Percentiles rank a stretch among this genome's conserved stretches.
phyloP scores from a whole-genome alignment of 1,140 invertebrate species.

The Tribolium madens region DNA sequence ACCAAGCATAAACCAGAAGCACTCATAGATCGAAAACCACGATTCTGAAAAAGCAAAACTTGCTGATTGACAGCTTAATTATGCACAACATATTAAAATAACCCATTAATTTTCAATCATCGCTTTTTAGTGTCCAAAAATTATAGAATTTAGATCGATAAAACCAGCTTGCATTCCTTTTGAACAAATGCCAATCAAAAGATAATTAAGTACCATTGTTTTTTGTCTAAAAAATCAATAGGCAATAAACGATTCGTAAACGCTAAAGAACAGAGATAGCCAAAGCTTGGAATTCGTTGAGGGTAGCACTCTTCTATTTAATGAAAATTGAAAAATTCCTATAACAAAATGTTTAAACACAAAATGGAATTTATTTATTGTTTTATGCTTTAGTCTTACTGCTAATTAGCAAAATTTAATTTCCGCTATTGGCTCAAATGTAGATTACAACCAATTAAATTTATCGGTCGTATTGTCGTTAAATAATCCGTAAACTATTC shows the following conservation, averaged over 20 bases:
- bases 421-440: not conserved
- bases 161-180: not conserved
- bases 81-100: not conserved
- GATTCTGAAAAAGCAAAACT: not conserved
- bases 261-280: constrained; percentile 1
- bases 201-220: constrained; percentile 16
- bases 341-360: not conserved
- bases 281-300: not conserved
- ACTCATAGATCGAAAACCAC: not conserved
- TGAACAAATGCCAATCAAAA: not conserved
- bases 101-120: not conserved
- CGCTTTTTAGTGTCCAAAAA: no score
- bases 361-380: not conserved
- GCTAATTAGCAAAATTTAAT: not conserved
- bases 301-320: not conserved
- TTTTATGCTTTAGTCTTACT: not conserved
- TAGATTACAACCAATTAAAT: not conserved
- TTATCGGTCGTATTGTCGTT: not conserved
- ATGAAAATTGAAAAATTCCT: constrained; percentile 8
- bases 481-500: not conserved
- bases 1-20: not conserved
- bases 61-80: not conserved
- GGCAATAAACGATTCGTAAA: constrained; percentile 22
- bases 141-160: not conserved
- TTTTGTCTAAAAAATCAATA: constrained; percentile 26